Base-by-base conservation (phyloP, 2,888 invertebrate genomes). In the Electrophaes corylata region DNA sequence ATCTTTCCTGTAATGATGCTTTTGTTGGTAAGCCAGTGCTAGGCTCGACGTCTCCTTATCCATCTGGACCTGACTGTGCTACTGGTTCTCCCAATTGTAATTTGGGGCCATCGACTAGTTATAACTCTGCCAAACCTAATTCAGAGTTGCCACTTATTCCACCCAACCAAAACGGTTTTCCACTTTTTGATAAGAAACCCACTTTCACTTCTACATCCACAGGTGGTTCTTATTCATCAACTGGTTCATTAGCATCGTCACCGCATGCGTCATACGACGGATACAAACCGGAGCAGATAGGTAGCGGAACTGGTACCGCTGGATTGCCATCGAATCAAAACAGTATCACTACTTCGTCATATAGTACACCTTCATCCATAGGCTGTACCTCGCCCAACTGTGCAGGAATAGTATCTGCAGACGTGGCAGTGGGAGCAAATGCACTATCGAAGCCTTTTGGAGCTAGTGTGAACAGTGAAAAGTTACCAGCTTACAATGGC, bases 401-500 rank as follows among this genome's bases (percentile, higher is more conserved):
- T 51, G 47, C 11, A 18, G 52, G 59, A 49, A 31, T 48, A 10
- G 41, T 37, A 8, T 46, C 39, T n/a, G 45, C 49, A 10, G 62
- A 50, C 23, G 47, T 44, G 39, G 26, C 63, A 52, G 31, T 64
- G 41, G 64, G 37, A 54, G 26, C 60, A 26, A 55, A 44, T 37
- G 39, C 31, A 11, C 58, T 54, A 50, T 40, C 55, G 14, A 72
- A 67, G 60, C 66, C 65, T 20, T 46, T 18, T 19, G 56, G 26
- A 31, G 43, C 16, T 23, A 45, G 31, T 26, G 10, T 45, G 20
- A 47, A 10, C 18, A 41, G 18, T 39, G 61, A 73, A 14, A 74
- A 77, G 35, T 51, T 64, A 12, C 72, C 75, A 26, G n/a, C 64
- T 6, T 83, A 84, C 53, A 69, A 67, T 12, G 80, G 78, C 41